Conservation (phyloP, 1,140 invertebrate genomes). For the Drosophila melanica region DNA sequence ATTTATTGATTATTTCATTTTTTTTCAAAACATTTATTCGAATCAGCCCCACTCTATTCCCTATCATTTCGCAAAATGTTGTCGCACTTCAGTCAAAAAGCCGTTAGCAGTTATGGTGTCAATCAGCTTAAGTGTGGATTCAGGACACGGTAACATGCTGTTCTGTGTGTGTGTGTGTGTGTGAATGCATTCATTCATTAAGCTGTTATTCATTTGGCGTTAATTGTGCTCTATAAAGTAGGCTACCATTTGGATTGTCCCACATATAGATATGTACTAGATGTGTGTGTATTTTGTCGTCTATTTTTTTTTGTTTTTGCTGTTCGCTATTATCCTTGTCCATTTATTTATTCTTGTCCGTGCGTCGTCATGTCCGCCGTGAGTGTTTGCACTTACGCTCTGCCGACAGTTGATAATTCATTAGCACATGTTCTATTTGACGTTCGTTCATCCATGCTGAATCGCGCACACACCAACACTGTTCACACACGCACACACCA, state of each 20-base stretch:
- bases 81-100: background rate
- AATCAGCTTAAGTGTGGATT: constrained; percentile 28
- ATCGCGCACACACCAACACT: constrained; percentile 39
- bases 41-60: background rate
- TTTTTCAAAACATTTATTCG: too few relatives aligned
- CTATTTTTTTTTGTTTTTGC: too few relatives aligned
- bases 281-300: background rate
- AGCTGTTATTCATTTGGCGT: constrained; percentile 44
- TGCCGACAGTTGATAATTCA: constrained; percentile 79
- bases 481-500: constrained; percentile 19
- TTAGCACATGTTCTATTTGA: constrained; percentile 82
- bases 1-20: too few relatives aligned
- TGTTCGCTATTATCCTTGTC: constrained; percentile 7
- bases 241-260: constrained; percentile 41
- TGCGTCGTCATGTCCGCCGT: constrained; percentile 51
- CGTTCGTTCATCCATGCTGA: constrained; percentile 76
- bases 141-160: constrained; percentile 6
- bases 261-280: constrained; percentile 9
- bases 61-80: background rate
- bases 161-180: background rate
- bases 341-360: constrained; percentile 43
- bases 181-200: constrained; percentile 40
- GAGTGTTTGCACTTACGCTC: constrained; percentile 74
- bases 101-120: background rate
- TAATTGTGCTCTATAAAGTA: constrained; percentile 46